Percentiles rank a stretch among this genome's conserved stretches.
Evolutionary conservation across 2,113 vertebrate genomes (phyloP).

Genomic region (Coracopsis vasa): DNA sequence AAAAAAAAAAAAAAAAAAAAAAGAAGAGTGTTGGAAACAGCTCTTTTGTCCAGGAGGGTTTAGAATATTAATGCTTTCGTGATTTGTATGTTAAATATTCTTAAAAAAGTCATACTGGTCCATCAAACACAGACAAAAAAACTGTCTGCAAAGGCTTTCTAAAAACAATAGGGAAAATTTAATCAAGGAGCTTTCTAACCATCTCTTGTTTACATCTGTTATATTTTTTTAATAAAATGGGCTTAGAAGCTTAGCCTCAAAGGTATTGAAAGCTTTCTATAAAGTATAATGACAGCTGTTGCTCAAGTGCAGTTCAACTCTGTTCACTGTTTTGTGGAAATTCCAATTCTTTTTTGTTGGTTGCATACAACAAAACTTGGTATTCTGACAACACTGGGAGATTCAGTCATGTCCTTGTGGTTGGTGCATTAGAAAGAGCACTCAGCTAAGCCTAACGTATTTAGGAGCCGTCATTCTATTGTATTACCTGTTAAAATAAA

Average conservation of each 20-base stretch:
- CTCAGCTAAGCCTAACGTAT: not conserved
- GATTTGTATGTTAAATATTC: not conserved
- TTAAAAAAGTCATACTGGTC: not conserved
- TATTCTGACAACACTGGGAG: not conserved
- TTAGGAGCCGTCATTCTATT: not conserved
- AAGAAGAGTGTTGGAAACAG: not conserved
- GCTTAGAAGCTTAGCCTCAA: conserved; percentile 69
- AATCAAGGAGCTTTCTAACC: conserved; percentile 34
- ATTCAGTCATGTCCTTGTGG: not conserved
- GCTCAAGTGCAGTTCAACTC: conserved; percentile 28
- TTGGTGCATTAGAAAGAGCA: not conserved
- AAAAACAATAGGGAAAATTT: conserved; percentile 30
- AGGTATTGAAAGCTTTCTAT: conserved; percentile 42
- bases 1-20: not conserved
- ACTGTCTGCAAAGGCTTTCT: not conserved
- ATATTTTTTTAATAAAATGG: conserved; percentile 72
- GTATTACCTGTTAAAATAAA: not conserved
- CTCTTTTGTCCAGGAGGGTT: not conserved
- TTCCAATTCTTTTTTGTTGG: not conserved
- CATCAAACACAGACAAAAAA: not conserved
- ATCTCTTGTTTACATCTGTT: conserved; percentile 54
- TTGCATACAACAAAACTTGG: not conserved
- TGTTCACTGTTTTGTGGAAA: conserved; percentile 4
- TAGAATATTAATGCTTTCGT: not conserved
- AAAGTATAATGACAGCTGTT: conserved; percentile 61